Conservation (phyloP, 2,888 invertebrate genomes). For the Tipula lateralis region DNA sequence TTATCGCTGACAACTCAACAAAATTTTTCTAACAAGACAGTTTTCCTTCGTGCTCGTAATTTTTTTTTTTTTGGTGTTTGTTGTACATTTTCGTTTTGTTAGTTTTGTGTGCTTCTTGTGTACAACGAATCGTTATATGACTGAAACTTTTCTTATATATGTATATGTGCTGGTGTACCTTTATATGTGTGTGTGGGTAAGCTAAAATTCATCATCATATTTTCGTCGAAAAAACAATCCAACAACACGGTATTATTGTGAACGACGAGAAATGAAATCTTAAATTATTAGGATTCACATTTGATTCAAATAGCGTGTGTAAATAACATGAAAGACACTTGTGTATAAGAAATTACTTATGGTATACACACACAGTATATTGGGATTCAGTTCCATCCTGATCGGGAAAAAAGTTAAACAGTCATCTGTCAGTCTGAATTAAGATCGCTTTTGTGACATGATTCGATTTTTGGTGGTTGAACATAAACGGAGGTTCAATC, state of each 20-base stretch:
- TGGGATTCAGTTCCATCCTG: no score
- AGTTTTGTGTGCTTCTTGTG: not conserved
- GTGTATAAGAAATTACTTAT: no score
- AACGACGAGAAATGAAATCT: not conserved
- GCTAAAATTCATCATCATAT: constrained; percentile 4
- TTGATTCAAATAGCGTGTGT: not conserved
- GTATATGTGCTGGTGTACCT: not conserved
- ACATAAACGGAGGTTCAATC: no score
- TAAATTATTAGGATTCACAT: not conserved
- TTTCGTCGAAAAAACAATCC: not conserved
- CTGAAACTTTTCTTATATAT: not conserved
- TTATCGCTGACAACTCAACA: constrained; percentile 24
- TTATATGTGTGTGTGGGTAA: not conserved
- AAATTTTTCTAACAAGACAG: constrained; percentile 7
- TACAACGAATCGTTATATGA: not conserved
- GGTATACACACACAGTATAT: no score
- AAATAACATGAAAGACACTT: not conserved
- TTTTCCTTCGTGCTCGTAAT: not conserved
- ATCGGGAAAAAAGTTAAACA: no score
- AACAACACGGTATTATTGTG: not conserved
- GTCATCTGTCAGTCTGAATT: no score
- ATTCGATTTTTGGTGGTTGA: no score
- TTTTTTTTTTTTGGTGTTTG: not conserved
- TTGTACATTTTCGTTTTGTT: not conserved
- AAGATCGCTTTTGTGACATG: no score